phyloP scores from a whole-genome alignment of 1,140 invertebrate species.

The Eupeodes corollae region DNA sequence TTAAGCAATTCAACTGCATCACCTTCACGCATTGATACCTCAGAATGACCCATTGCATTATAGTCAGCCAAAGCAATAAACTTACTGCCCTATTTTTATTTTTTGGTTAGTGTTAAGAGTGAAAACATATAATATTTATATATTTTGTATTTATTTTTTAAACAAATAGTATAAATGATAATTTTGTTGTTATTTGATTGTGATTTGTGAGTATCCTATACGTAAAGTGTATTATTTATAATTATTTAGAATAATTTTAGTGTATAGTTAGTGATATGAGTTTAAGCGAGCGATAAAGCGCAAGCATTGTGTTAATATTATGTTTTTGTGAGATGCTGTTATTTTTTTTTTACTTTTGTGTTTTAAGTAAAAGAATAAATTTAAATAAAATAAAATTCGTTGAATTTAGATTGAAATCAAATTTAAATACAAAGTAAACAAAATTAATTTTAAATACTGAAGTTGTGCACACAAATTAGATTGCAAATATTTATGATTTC shows the following conservation, averaged over 20 bases:
- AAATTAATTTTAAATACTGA: too few species aligned
- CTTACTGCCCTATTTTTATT: conserved; percentile 47
- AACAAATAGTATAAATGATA: neutral
- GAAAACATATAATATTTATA: too few species aligned
- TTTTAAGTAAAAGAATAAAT: too few species aligned
- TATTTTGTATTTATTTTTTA: too few species aligned
- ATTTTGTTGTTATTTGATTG: neutral
- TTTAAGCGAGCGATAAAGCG: neutral
- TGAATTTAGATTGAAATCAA: too few species aligned
- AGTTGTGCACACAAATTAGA: too few species aligned
- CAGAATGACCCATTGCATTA: conserved; percentile 73
- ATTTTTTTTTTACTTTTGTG: neutral
- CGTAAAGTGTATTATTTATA: neutral
- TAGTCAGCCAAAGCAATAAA: conserved; percentile 85
- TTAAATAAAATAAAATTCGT: too few species aligned
- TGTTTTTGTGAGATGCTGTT: conserved; percentile 3
- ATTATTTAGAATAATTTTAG: neutral
- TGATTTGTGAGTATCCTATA: neutral
- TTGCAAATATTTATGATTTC: too few species aligned
- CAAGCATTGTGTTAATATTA: neutral
- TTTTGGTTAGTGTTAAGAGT: conserved; percentile 7
- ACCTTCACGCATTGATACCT: conserved; percentile 79
- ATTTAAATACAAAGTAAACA: too few species aligned
- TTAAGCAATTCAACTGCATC: conserved; percentile 79
- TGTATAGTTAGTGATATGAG: neutral